phyloP scores from a whole-genome alignment of 1,140 invertebrate genomes.

The Drosophila rhopaloa region DNA sequence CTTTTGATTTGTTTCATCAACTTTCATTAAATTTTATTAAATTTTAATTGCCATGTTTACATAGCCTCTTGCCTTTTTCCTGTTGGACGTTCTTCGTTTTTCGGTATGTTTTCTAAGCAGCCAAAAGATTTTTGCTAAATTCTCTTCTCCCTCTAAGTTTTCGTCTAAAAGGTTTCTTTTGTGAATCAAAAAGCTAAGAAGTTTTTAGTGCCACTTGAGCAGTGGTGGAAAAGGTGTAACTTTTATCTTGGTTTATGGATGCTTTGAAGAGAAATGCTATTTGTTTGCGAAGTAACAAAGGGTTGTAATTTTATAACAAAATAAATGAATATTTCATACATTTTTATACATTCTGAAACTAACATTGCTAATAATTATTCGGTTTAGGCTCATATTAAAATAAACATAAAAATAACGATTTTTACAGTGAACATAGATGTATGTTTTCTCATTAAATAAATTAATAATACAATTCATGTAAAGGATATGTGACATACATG shows the following conservation, averaged over 20 bases:
- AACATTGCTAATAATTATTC: too few relatives aligned
- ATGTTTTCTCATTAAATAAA: too few relatives aligned
- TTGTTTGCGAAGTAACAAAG: too few relatives aligned
- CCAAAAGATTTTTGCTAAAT: background rate
- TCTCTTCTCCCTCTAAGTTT: background rate
- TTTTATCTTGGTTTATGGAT: background rate
- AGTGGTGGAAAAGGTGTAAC: background rate
- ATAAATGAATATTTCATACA: too few relatives aligned
- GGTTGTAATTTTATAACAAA: background rate
- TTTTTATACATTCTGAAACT: too few relatives aligned
- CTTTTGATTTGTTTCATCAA: slow-evolving; percentile 64
- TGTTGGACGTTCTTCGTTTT: background rate
- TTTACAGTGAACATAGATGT: too few relatives aligned
- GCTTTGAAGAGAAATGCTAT: background rate
- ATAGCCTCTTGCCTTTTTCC: slow-evolving; percentile 25
- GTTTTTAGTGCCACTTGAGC: slow-evolving; percentile 2
- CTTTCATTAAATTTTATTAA: slow-evolving; percentile 70
- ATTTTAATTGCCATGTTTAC: slow-evolving; percentile 55
- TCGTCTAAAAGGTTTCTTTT: slow-evolving; percentile 3
- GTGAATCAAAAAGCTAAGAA: slow-evolving; percentile 2
- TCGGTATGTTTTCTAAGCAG: background rate
- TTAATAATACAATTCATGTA: too few relatives aligned
- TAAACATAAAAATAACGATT: too few relatives aligned
- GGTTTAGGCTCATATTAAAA: too few relatives aligned
- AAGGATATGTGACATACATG: too few relatives aligned